A percentile compares a stretch with the other conserved stretches of the same genome.
Conservation (phyloP, 2,797 vertebrate genomes). For the Sebastes ruberrimus region DNA sequence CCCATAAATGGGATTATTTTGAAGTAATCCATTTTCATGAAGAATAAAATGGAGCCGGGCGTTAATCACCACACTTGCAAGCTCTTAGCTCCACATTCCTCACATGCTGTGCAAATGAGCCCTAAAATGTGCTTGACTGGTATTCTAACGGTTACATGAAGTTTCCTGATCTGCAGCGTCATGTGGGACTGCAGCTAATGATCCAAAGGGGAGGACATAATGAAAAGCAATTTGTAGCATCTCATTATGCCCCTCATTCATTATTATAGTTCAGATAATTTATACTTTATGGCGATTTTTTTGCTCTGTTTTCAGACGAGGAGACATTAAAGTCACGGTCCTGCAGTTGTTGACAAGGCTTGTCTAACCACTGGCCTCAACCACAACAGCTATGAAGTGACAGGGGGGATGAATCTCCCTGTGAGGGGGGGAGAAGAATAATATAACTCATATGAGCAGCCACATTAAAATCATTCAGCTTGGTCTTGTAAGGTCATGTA, state of each 20-base stretch:
- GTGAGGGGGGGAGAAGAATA: conserved; percentile 24
- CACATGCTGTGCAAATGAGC: conserved; percentile 69
- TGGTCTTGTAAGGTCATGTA: conserved; percentile 57
- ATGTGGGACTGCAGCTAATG: conserved; percentile 69
- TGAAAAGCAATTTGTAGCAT: conserved; percentile 63
- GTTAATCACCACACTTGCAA: conserved; percentile 66
- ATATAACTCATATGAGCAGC: conserved; percentile 55
- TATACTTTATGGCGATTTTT: conserved; percentile 30
- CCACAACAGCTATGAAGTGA: conserved; percentile 39
- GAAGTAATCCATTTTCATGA: conserved; percentile 67
- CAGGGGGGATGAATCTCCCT: conserved; percentile 28
- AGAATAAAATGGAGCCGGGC: conserved; percentile 55
- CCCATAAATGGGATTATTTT: conserved; percentile 76
- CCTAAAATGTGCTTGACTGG: conserved; percentile 67
- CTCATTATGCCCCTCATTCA: conserved; percentile 59
- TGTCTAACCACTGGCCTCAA: conserved; percentile 39
- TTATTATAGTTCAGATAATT: conserved; percentile 60
- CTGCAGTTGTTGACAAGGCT: conserved; percentile 46
- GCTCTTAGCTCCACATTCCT: conserved; percentile 59
- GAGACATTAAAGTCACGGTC: conserved; percentile 24
- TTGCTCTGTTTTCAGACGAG: conserved; percentile 18
- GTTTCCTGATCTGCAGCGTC: conserved; percentile 64
- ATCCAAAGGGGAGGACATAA: conserved; percentile 59
- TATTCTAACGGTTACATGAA: conserved; percentile 53
- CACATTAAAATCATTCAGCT: conserved; percentile 57